Percentiles rank a stretch among this genome's conserved stretches.
Conservation (phyloP, 2,888 invertebrate species). For the Microplitis deprimator region DNA sequence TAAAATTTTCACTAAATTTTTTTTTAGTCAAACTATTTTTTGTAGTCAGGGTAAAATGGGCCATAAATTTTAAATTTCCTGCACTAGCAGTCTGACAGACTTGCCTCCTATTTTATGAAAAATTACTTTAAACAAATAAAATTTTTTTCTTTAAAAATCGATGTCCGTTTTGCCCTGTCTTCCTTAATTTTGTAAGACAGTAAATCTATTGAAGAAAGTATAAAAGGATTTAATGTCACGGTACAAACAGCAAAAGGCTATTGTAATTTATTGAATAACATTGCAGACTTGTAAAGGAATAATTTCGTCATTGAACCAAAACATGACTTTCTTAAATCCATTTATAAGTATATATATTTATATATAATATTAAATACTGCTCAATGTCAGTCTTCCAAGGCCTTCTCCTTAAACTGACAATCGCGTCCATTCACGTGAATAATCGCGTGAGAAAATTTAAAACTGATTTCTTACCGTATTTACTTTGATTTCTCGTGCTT, state of each 20-base stretch:
- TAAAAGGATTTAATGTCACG: neutral
- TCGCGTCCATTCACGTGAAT: neutral
- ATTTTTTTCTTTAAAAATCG: no score
- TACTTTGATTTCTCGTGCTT: neutral
- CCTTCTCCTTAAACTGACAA: neutral
- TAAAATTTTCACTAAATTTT: no score
- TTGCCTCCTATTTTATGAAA: no score
- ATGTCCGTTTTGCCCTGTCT: no score
- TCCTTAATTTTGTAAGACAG: neutral
- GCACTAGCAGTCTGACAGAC: no score
- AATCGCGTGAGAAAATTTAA: slow-evolving; percentile 1
- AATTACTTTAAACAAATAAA: no score
- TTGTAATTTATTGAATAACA: neutral
- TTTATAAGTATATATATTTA: neutral
- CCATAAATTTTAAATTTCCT: no score
- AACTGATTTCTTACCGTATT: neutral
- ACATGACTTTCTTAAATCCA: neutral
- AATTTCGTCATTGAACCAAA: slow-evolving; percentile 4
- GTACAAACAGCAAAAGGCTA: neutral
- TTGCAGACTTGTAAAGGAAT: neutral
- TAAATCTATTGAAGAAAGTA: neutral
- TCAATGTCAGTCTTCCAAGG: neutral
- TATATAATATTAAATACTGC: neutral
- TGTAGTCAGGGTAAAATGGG: no score
- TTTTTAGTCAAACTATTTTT: no score